Evolutionary conservation across 2,797 vertebrate genomes (phyloP).

Genomic region (Myiotriccus ornatus): DNA sequence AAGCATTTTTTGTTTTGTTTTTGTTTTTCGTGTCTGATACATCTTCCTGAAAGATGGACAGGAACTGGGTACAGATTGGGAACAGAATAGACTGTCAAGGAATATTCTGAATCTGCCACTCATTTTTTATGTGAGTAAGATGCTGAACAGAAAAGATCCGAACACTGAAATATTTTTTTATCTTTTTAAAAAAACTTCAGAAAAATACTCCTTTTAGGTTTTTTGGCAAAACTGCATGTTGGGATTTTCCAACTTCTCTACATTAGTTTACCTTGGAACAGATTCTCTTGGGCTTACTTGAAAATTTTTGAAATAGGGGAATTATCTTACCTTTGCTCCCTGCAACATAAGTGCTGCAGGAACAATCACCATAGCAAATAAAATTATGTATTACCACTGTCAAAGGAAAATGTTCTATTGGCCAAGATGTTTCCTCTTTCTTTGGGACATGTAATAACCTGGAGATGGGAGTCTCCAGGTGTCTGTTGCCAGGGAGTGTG

Average conservation of each 20-base stretch:
- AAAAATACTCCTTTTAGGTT: neutral
- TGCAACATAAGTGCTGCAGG: neutral
- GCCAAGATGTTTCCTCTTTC: neutral
- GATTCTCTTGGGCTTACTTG: neutral
- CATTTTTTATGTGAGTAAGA: neutral
- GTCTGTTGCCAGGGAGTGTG: neutral
- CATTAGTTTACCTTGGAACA: neutral
- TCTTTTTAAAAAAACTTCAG: neutral
- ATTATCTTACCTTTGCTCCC: neutral
- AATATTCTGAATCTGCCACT: neutral
- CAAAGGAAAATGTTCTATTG: neutral
- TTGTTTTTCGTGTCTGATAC: neutral
- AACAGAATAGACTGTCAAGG: neutral
- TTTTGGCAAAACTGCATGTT: neutral
- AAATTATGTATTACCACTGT: conserved; percentile 1
- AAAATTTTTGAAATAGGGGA: neutral
- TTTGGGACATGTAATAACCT: neutral
- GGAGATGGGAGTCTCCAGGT: neutral
- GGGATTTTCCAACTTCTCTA: neutral
- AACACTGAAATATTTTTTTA: neutral
- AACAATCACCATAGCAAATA: neutral
- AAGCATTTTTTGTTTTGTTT: neutral
- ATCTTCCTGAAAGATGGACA: neutral
- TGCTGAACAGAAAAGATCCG: neutral
- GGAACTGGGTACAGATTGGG: neutral